Base-by-base conservation (phyloP, 2,113 vertebrate genomes). In the Oncorhynchus keta region DNA sequence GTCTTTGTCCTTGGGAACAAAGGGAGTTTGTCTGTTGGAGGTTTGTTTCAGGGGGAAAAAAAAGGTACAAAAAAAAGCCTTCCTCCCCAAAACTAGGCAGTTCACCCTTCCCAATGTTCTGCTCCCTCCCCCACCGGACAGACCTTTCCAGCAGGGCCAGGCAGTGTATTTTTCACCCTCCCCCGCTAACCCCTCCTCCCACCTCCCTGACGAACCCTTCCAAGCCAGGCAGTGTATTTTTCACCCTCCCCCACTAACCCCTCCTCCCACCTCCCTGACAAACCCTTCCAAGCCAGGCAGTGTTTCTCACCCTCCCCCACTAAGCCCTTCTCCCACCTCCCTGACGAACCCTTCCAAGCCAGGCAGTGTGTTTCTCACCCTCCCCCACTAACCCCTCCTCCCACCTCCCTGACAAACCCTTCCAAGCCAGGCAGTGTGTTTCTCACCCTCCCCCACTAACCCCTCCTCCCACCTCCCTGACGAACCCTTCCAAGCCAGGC, bases 281-380 rank as follows among this genome's bases (percentile, higher is more conserved):
- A 45, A 73, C 70, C 39, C 2, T 73, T 76, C 70, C 11, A 76
- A 5, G 35, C 35, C 35, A 35, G 72, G 24, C 74, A 48, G 30
- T 32, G 35, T 82, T 85, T 81, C 39, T 69, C 73, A 67, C 14
- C 39, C 8, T 45, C 39, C 39, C 69, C 28, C 20, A 1, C 13
- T 59, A 28, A 32, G 30, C 67, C 55, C 62, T 26, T 66, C 49
- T 20, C 4, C 72, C 16, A 35, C 18, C 48, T 76, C 51, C 55
- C 48, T 24, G 49, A 22, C 0, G 18, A 45, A 73, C 70, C 39
- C 2, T 73, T 76, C 70, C 11, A 76, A 5, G 35, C 35, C 35
- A 35, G 70, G 24, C 74, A 48, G 30, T 32, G 35, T 61, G 24
- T 82, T 85, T 81, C 39, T 71, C 73, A 72, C 14, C 39, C 8